These are phyloP conservation scores for Epinotia brunnichana DNA, from an alignment of 2,888 invertebrate genomes.

Conservation along the genomic window DNA sequence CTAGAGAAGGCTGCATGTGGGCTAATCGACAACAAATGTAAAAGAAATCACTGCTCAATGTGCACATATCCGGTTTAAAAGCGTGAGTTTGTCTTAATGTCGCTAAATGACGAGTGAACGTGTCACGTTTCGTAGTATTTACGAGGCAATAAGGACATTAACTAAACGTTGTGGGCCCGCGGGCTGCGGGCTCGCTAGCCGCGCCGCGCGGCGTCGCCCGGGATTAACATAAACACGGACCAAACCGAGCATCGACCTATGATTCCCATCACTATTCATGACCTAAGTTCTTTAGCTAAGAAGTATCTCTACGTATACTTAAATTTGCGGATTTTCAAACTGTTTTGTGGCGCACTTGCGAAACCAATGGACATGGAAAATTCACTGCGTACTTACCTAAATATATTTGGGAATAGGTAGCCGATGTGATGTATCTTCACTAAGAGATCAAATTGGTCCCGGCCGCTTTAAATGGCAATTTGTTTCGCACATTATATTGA, in stretches of 20 bases:
- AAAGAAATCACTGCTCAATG: slow-evolving; percentile 31
- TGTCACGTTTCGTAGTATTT: slow-evolving; percentile 35
- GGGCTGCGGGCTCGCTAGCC: slow-evolving; percentile 18
- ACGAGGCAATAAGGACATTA: slow-evolving; percentile 26
- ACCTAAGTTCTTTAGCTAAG: neutral
- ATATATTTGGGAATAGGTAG: no score
- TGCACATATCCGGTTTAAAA: slow-evolving; percentile 31
- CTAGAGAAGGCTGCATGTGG: slow-evolving; percentile 38
- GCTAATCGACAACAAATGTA: slow-evolving; percentile 41
- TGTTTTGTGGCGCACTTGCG: neutral
- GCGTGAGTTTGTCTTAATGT: slow-evolving; percentile 15
- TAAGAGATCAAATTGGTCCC: no score
- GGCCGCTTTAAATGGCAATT: no score
- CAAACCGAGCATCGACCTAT: slow-evolving; percentile 6
- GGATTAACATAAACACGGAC: slow-evolving; percentile 47
- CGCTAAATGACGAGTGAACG: slow-evolving; percentile 34
- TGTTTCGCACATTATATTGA: no score
- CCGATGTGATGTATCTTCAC: no score
- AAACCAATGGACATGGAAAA: neutral
- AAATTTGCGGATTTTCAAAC: neutral
- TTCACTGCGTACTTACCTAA: neutral
- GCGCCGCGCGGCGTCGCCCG: slow-evolving; percentile 38
- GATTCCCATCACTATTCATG: slow-evolving; percentile 14
- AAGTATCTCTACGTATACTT: neutral
- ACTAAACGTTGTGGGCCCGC: slow-evolving; percentile 9